Conservation (phyloP, 2,888 invertebrate species). For the Cantharis lateralis region DNA sequence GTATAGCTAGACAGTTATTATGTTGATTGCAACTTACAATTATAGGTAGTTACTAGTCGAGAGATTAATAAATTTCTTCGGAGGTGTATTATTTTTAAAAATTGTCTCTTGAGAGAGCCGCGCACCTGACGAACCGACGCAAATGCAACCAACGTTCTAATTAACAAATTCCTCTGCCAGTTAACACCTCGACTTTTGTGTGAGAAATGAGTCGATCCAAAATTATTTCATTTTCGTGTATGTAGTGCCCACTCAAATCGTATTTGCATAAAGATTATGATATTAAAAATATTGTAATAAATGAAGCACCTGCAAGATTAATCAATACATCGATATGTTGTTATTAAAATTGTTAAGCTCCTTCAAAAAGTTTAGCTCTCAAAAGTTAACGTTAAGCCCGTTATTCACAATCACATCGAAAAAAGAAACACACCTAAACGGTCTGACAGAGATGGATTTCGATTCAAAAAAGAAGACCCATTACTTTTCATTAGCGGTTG, state of each 20-base stretch:
- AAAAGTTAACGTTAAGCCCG: conserved; percentile 15
- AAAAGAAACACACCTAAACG: conserved; percentile 14
- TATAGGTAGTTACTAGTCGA: background rate
- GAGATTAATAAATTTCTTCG: background rate
- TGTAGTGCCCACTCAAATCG: conserved; percentile 6
- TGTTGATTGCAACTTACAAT: background rate
- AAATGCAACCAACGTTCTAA: conserved; percentile 3
- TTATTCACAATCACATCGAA: conserved; percentile 37
- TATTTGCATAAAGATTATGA: conserved; percentile 23
- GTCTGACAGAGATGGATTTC: conserved; percentile 8
- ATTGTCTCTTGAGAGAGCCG: background rate
- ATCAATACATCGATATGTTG: conserved; percentile 8
- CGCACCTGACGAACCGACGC: background rate
- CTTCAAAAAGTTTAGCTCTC: background rate
- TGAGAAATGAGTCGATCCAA: background rate
- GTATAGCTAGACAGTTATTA: background rate
- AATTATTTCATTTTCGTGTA: background rate
- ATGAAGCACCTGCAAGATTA: conserved; percentile 17
- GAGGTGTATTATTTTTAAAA: background rate
- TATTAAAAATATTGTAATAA: conserved; percentile 2
- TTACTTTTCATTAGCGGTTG: conserved; percentile 45
- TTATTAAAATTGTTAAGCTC: background rate
- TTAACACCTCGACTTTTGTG: conserved; percentile 16
- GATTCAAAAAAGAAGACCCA: conserved; percentile 41
- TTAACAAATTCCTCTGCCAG: conserved; percentile 18